phyloP scores from a whole-genome alignment of 2,797 vertebrate genomes.

The Neomorphus geoffroyi region DNA sequence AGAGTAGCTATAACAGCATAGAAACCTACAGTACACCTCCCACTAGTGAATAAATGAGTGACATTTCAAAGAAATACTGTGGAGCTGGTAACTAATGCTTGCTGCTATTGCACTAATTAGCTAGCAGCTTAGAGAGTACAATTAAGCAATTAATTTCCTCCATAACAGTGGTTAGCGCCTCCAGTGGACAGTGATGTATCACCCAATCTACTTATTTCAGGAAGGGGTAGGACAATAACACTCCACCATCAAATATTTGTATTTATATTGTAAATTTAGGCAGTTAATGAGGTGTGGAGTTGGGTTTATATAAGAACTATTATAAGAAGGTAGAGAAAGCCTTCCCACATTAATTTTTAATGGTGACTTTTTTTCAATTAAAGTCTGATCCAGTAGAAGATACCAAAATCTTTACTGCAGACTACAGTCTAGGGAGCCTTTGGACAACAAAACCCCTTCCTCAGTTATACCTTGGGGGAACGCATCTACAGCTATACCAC shows the following conservation, averaged over 20 bases:
- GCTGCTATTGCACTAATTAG: neutral
- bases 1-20: neutral
- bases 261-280: neutral
- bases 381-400: neutral
- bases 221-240: neutral
- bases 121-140: neutral
- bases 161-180: neutral
- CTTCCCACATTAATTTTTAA: neutral
- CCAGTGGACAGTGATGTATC: neutral
- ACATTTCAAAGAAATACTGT: neutral
- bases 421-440: neutral
- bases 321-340: neutral
- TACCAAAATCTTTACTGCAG: neutral
- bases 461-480: neutral
- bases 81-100: neutral
- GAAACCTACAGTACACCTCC: neutral
- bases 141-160: conserved; percentile 39
- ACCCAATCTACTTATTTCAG: neutral
- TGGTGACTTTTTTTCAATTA: neutral
- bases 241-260: neutral
- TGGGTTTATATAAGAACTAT: neutral
- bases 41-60: neutral
- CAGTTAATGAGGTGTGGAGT: neutral
- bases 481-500: neutral
- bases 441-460: neutral